Evolutionary conservation across 1,140 invertebrate species (phyloP).

Genomic region (Bombus ignitus): DNA sequence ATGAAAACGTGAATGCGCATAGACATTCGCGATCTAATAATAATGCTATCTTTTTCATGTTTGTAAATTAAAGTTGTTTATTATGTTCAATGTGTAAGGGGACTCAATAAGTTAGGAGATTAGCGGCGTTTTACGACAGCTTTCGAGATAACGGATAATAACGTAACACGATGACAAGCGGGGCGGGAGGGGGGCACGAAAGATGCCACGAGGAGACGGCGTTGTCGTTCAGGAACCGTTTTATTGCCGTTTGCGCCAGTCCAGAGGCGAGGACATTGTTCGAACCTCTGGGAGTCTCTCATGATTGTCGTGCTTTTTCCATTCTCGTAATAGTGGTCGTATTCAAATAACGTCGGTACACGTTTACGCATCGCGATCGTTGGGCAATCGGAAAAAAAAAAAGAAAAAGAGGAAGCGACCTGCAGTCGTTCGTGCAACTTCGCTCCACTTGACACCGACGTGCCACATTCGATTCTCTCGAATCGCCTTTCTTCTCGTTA

Average conservation of each 20-base stretch:
- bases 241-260: constrained; percentile 76
- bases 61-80: background rate
- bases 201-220: constrained; percentile 55
- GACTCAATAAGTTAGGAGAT: background rate
- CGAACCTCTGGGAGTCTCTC: constrained; percentile 79
- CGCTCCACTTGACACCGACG: constrained; percentile 15
- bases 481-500: background rate
- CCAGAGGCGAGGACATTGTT: constrained; percentile 78
- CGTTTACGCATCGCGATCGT: constrained; percentile 72
- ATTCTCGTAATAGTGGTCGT: constrained; percentile 76
- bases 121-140: background rate
- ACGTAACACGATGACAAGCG: constrained; percentile 28
- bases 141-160: background rate
- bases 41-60: background rate
- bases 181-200: background rate
- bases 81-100: no score
- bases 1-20: no score
- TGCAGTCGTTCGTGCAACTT: constrained; percentile 34
- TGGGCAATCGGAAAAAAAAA: constrained; percentile 70
- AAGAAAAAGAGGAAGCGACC: constrained; percentile 47
- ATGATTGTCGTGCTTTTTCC: constrained; percentile 80
- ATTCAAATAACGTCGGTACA: constrained; percentile 77
- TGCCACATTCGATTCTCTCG: constrained; percentile 4
- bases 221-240: constrained; percentile 73
- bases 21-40: background rate